These are phyloP conservation scores for Cyclophora punctaria DNA, from an alignment of 2,888 invertebrate genomes.

Conservation along the genomic window DNA sequence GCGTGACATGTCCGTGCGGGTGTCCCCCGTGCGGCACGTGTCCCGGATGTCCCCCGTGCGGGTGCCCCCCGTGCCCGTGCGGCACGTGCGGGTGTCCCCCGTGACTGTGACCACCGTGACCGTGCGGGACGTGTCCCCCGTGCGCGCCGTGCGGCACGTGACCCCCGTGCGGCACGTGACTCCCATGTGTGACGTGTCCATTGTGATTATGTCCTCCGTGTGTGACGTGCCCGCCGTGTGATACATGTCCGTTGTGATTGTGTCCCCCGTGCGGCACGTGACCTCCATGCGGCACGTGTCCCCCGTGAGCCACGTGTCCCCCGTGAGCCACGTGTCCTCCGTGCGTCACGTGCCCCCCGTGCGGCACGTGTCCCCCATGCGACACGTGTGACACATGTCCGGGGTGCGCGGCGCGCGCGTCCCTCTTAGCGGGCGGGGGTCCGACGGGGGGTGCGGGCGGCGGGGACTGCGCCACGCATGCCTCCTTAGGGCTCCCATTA, in stretches of 20 bases:
- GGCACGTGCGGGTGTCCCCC: no score
- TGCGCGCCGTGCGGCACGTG: conserved; percentile 6
- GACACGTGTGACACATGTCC: background rate
- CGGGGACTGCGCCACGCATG: conserved; percentile 59
- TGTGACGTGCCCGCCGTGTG: conserved; percentile 24
- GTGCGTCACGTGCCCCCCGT: conserved; percentile 2
- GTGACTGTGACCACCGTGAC: conserved; percentile 24
- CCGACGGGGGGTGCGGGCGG: conserved; percentile 38
- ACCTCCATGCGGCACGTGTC: conserved; percentile 1
- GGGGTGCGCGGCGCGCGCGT: conserved; percentile 27
- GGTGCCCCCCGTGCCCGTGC: no score
- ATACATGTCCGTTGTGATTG: conserved; percentile 13
- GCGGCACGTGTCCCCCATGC: background rate
- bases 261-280: background rate
- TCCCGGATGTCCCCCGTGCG: conserved; percentile 16
- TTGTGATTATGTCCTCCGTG: conserved; percentile 6
- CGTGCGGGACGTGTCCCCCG: conserved; percentile 19
- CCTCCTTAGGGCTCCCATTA: conserved; percentile 66
- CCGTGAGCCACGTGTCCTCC: conserved; percentile 1
- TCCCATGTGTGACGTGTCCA: background rate
- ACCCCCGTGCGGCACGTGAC: conserved; percentile 1
- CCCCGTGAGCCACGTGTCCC: conserved; percentile 23
- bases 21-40: background rate
- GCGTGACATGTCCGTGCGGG: conserved; percentile 17
- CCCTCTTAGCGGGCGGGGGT: conserved; percentile 34